Evolutionary conservation across 2,888 invertebrate genomes (phyloP).

Genomic region (Meghimatium bilineatum): DNA sequence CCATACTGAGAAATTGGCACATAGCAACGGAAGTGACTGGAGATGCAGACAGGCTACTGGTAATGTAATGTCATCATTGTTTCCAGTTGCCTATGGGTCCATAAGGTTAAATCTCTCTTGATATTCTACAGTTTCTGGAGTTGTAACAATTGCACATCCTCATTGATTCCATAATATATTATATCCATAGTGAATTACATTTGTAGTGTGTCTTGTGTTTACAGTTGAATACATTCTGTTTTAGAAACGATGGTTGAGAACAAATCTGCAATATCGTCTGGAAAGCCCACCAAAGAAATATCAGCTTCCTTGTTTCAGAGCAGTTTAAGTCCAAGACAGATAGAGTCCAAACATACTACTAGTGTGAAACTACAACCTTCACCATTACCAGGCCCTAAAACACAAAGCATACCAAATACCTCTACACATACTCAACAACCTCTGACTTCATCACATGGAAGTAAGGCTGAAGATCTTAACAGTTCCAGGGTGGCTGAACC

Average conservation of each 20-base stretch:
- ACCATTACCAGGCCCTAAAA: neutral
- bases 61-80: no score
- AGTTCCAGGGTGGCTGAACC: neutral
- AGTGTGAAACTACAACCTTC: slow-evolving; percentile 14
- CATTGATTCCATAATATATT: neutral
- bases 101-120: no score
- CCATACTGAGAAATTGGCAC: no score
- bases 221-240: slow-evolving; percentile 1
- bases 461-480: slow-evolving; percentile 6
- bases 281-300: slow-evolving; percentile 48
- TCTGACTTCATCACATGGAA: neutral
- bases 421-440: neutral
- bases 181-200: neutral
- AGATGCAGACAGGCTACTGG: no score
- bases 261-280: slow-evolving; percentile 29
- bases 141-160: no score
- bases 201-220: neutral
- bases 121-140: no score
- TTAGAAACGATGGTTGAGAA: slow-evolving; percentile 25
- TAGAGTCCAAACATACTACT: slow-evolving; percentile 9
- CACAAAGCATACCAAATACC: neutral
- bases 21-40: no score
- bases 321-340: slow-evolving; percentile 2
- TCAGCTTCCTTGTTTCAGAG: slow-evolving; percentile 53
- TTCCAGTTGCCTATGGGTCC: no score